Evolutionary conservation across 35 echinoderm and acorn worm species (phyloP), one percentile per base, ranked within the genome.

Genomic region (Acanthaster planci): DNA sequence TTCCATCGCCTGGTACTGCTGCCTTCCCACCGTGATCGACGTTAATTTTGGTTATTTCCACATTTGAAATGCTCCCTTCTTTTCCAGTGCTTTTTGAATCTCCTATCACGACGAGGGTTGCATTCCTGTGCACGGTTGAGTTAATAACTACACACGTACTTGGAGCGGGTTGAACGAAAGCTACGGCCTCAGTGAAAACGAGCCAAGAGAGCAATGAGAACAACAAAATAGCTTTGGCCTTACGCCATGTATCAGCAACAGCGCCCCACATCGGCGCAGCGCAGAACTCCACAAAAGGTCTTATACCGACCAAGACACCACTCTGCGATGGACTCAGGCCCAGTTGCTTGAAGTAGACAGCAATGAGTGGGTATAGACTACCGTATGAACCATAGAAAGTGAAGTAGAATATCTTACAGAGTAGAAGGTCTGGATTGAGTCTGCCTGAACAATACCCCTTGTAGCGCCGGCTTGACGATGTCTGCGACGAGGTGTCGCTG

Each of bases 331-430:
- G 84, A 52, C 59, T 90, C 50, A 99, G 77, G 52, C 96, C 96
- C 26, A 93, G 85, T 68, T 99, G 96, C 35, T 94, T 94, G 68
- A 99, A 99, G 75, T 99, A 99, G 40, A 93, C 89, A 7, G 92
- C 96, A 29, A 99, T 64, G 15, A 99, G 85, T 8, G 96, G 96
- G 80, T 88, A 93, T 16, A 99, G 76, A 78, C 92, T 85, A 10
- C 96, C 96, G 75, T 91, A 99, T 53, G 96, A 92, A 84, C 92
- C 92, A 26, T 91, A 93, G 82, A 99, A 99, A 1, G 90, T 76
- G 79, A 99, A 99, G 30, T 94, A 99, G 53, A 94, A 94, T 0
- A 86, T 37, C 82, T 99, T 99, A 27, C 92, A 91, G 34, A 91
- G 85, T 5, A 99, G 92, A 15, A 99, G 59, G 67, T 99, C 87